Evolutionary conservation across 2,888 invertebrate species (phyloP), one percentile per base, ranked within the genome.

Genomic region (Pandemis heparana): DNA sequence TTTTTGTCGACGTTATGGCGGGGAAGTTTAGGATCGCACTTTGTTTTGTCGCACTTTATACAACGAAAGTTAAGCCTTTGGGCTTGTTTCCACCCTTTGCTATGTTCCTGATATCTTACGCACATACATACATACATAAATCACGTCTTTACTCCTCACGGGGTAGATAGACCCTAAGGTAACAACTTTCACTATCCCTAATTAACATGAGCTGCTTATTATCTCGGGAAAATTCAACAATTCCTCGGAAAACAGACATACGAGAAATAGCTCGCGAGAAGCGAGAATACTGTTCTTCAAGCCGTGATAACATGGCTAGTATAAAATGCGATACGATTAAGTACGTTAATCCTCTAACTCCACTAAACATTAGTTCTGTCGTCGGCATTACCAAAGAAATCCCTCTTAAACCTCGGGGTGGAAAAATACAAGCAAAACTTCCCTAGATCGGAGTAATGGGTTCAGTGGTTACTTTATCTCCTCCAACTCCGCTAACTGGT

Each of bases 391-490:
- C 41, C 14, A 56, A 41, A 41, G 66, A 16, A 66, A 46, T 64
- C 41, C 38, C 66, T 66, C 53, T 56, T 67, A 56, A 56, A 41
- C 41, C 66, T 39, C 12, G 14, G 16, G 16, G 51, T 56, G n/a
- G 56, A 48, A 71, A 65, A 63, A 65, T 48, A 71, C 63, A 66
- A 60, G 51, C 10, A 39, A 66, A 66, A 72, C 63, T 59, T 56
- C 66, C 41, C 41, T 38, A 32, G 61, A 62, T 62, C 67, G 18
- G 51, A 71, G 72, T 68, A 68, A 68, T 72, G 72, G 63, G 46
- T 68, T 39, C 72, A 46, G 46, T 75, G 79, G 78, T 78, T 81
- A 79, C 77, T 82, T 80, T 83, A 80, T 80, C 79, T 79, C 69
- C 78, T 78, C 70, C 61, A 81, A 82, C 78, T 83, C 76, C 75